Evolutionary conservation across 2,888 invertebrate species (phyloP), one percentile per base, ranked within the genome.

Genomic region (Dolomedes plantarius): DNA sequence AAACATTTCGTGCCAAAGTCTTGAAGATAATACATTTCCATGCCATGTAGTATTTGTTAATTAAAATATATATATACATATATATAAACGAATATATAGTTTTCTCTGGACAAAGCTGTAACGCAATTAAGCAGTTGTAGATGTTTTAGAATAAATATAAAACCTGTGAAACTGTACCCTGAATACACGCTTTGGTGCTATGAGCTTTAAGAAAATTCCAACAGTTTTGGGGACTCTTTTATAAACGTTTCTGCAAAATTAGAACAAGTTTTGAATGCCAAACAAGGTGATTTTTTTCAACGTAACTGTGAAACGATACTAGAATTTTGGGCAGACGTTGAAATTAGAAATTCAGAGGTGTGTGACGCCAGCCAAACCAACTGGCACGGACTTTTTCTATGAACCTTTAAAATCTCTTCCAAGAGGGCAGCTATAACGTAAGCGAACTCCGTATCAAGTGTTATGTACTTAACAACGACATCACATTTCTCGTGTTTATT

Each of bases 181-280:
- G 39, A 75, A 50, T 69, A 82, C 75, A 69, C 27, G 83, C 83
- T 77, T 77, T 83, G 83, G 83, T 83, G 83, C 83, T 83, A 83
- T 67, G 83, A 83, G 83, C 83, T 83, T 83, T 83, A 46, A 72
- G 72, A 77, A n/a, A n/a, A 62, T 77, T 73, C 82, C 73, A 77
- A 83, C 39, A 36, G 77, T 83, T 81, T 73, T 77, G 77, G 64
- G 76, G 71, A 76, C 71, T 76, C 64, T 71, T 82, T 82, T 82
- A 36, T 67, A 67, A 28, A 67, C 56, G 16, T 56, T 56, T 56
- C 56, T 56, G 56, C 19, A 5, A 46, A 46, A 56, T 68, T 74
- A 74, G 71, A 50, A 62, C 62, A 56, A 29, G 29, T 29, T 64
- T 46, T 28, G 64, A 64, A 41, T 39, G 23, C 39, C 41, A 78